Evolutionary conservation across 2,888 invertebrate genomes (phyloP), one percentile per base, ranked within the genome.

Genomic region (Tetanocera ferruginea): DNA sequence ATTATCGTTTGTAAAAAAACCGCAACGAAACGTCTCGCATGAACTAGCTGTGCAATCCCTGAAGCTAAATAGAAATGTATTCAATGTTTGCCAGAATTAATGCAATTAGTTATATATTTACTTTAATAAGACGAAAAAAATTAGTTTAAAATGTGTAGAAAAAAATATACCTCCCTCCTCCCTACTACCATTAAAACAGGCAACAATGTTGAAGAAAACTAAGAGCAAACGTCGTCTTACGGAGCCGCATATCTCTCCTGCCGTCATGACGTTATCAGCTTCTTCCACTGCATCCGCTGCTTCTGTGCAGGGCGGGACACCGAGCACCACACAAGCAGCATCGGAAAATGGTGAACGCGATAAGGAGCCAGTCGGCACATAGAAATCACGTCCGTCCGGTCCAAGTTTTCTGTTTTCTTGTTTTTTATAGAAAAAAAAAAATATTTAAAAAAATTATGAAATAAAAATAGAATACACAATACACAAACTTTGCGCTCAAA

Each of bases 161-260:
- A 11, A 51, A 71, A 34, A 8, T n/a, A 67, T 43, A 34, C 14
- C 43, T 23, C 34, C 55, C 71, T 23, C 49, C 71, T 49, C 17
- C 73, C 49, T 8, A 62, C 55, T 62, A 34, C 73, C 49, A 76
- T 75, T 79, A 82, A 86, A 85, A 84, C 93, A 99, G 99, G 99
- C 99, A 90, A 99, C 98, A 92, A 99, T 99, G 99, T 94, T 99
- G 94, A 98, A 98, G 95, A 99, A 99, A 95, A 95, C 95, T 92
- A 99, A 98, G 94, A 97, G 98, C 93, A 98, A 97, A 93, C 94
- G 98, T 90, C 95, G 96, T 87, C 95, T 96, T 90, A 95, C 95
- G 86, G 95, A 95, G 91, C 94, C 94, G 88, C 93, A 93, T 91
- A 94, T 95, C 91, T 91, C 92, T 78, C 89, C 90, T 80, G 88